Conservation (phyloP, 2,888 invertebrate genomes). For the Pherbina coryleti region DNA sequence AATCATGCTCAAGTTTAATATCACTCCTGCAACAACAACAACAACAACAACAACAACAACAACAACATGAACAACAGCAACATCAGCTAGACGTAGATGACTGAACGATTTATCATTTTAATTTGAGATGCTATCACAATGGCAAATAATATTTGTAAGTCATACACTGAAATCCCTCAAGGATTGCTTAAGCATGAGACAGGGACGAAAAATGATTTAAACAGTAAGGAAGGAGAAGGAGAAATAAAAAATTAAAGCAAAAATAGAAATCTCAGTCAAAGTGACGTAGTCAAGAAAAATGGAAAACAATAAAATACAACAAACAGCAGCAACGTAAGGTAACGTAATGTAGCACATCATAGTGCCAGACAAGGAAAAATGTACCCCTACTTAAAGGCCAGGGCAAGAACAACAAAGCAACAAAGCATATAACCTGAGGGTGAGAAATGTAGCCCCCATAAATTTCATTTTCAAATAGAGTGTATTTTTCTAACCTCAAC, state of each 20-base stretch:
- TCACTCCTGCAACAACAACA: neutral
- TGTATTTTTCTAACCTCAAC: neutral
- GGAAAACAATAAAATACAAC: constrained; percentile 3
- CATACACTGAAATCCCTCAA: constrained; percentile 24
- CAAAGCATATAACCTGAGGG: neutral
- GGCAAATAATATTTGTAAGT: constrained; percentile 45
- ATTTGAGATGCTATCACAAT: constrained; percentile 45
- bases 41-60: neutral
- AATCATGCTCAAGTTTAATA: neutral
- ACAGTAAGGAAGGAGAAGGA: neutral
- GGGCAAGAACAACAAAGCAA: neutral
- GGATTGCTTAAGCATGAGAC: constrained; percentile 13
- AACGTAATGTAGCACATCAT: neutral
- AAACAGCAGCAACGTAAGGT: neutral
- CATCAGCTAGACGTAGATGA: neutral
- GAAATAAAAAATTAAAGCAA: neutral
- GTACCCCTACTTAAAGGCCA: neutral
- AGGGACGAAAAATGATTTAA: constrained; percentile 2
- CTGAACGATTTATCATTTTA: constrained; percentile 47
- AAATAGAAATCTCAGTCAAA: constrained; percentile 3
- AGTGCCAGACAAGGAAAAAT: neutral
- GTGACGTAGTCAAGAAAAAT: neutral
- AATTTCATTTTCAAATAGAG: neutral
- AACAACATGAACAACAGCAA: neutral
- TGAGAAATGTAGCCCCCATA: neutral